Percentiles rank a stretch among this genome's conserved stretches.
Evolutionary conservation across 2,797 vertebrate species (phyloP).

Genomic region (Meriones psammophilus): DNA sequence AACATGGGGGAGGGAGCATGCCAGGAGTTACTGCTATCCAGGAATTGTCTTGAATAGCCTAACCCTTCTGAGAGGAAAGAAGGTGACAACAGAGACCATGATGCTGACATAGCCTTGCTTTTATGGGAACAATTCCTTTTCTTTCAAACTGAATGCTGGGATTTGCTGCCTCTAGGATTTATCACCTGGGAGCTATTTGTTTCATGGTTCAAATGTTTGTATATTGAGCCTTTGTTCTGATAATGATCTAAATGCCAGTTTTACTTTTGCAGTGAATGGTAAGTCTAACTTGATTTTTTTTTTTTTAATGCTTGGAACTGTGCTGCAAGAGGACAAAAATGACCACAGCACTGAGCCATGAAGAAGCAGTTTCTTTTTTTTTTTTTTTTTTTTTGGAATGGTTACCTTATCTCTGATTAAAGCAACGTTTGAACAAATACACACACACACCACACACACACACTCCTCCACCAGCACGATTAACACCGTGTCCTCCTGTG

Average conservation of each 20-base stretch:
- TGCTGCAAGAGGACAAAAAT: conserved; percentile 57
- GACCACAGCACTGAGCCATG: background rate
- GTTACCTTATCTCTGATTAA: conserved; percentile 29
- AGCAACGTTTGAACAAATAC: background rate
- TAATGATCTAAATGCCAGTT: conserved; percentile 77
- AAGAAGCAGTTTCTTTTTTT: background rate
- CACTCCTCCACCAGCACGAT: too few species aligned
- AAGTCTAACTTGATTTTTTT: conserved; percentile 61
- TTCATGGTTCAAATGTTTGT: conserved; percentile 81
- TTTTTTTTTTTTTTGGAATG: background rate
- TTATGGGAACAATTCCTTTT: background rate
- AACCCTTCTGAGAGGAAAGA: background rate
- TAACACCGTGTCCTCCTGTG: background rate
- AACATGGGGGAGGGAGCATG: background rate
- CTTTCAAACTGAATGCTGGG: conserved; percentile 37
- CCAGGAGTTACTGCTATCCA: background rate
- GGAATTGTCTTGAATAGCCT: background rate
- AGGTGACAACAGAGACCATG: background rate
- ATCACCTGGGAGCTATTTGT: conserved; percentile 45
- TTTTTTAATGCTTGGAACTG: conserved; percentile 38
- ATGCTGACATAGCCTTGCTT: background rate
- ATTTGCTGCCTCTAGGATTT: conserved; percentile 47
- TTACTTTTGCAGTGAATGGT: conserved; percentile 64
- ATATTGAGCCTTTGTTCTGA: conserved; percentile 74
- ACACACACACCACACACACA: background rate